These are phyloP conservation scores for Drosophila punjabiensis DNA, from an alignment of 1,140 invertebrate species.

Conservation along the genomic window DNA sequence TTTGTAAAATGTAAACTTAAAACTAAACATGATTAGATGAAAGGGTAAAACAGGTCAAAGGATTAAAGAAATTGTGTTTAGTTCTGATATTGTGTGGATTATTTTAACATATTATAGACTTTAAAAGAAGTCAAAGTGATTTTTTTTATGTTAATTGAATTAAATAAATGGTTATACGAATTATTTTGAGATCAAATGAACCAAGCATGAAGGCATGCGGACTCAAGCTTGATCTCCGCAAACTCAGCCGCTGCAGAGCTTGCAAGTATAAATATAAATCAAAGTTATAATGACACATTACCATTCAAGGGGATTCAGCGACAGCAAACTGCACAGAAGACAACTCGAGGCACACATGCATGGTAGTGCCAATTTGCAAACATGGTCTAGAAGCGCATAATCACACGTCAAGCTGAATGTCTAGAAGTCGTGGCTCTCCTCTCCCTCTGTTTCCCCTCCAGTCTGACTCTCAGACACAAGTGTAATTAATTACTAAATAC, in stretches of 20 bases:
- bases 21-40: neutral
- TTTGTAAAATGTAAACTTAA: neutral
- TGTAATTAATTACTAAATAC: conserved; percentile 81
- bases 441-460: neutral
- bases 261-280: neutral
- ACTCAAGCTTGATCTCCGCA: neutral
- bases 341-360: conserved; percentile 16
- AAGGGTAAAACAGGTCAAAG: no score
- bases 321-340: conserved; percentile 19
- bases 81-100: neutral
- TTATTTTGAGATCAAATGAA: no score
- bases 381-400: conserved; percentile 62
- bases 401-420: conserved; percentile 61
- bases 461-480: conserved; percentile 42
- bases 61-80: neutral
- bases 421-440: conserved; percentile 36
- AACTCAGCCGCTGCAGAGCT: neutral
- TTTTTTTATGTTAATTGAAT: no score
- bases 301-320: neutral
- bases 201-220: neutral
- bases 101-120: no score
- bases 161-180: no score
- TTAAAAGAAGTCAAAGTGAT: no score
- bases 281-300: neutral
- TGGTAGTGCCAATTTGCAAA: conserved; percentile 57